Evolutionary conservation across 2,797 vertebrate genomes (phyloP).

Genomic region (Gymnothorax reevesii): DNA sequence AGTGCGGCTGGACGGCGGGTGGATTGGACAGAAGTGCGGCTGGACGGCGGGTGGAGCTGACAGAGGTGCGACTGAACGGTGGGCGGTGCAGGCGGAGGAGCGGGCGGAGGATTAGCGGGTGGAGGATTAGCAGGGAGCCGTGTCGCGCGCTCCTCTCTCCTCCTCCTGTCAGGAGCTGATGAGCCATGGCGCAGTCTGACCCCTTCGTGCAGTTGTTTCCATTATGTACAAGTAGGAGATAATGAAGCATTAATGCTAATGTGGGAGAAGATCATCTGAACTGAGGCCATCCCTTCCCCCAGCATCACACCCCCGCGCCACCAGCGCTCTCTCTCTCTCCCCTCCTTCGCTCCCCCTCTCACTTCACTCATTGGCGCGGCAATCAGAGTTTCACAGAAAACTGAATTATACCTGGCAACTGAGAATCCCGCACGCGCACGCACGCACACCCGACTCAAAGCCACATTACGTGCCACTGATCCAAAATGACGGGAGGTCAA

Average conservation of each 20-base stretch:
- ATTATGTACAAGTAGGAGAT: constrained; percentile 83
- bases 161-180: constrained; percentile 75
- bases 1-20: too few relatives aligned
- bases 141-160: constrained; percentile 48
- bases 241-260: constrained; percentile 85
- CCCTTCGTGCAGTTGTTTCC: constrained; percentile 77
- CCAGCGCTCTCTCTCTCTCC: constrained; percentile 18
- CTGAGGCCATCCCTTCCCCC: constrained; percentile 27
- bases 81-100: not conserved
- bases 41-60: too few relatives aligned
- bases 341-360: not conserved
- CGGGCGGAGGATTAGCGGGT: constrained; percentile 50
- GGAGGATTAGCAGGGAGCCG: constrained; percentile 74
- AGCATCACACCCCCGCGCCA: constrained; percentile 47
- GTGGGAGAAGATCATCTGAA: constrained; percentile 68
- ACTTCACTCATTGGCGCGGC: not conserved
- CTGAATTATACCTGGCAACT: not conserved
- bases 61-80: not conserved
- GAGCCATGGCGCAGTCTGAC: constrained; percentile 76
- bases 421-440: not conserved
- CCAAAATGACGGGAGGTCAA: constrained; percentile 75
- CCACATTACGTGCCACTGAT: constrained; percentile 64
- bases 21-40: not conserved
- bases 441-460: constrained; percentile 29
- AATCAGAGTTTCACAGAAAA: not conserved